Evolutionary conservation across 2,797 vertebrate species (phyloP).

Genomic region (Lutjanus campechanus): DNA sequence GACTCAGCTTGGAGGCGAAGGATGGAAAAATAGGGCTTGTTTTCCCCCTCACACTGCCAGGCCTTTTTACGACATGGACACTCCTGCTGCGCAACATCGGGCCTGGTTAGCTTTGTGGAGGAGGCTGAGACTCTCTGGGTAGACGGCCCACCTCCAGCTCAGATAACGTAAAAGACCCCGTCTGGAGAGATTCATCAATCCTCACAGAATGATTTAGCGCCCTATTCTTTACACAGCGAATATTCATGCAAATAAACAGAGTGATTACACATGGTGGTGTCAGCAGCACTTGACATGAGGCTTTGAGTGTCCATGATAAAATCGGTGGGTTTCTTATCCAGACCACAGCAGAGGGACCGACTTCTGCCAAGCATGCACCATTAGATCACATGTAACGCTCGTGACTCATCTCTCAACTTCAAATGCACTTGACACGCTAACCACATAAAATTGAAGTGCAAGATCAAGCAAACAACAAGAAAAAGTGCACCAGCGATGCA

Average conservation of each 20-base stretch:
- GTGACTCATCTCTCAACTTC: constrained; percentile 72
- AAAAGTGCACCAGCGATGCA: constrained; percentile 13
- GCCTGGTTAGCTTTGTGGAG: constrained; percentile 66
- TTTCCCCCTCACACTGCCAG: constrained; percentile 80
- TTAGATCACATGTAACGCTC: constrained; percentile 69
- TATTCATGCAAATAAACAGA: constrained; percentile 57
- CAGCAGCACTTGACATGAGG: constrained; percentile 52
- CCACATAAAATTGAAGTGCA: constrained; percentile 54
- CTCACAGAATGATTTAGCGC: constrained; percentile 43
- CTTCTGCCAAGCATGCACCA: constrained; percentile 72
- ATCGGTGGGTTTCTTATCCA: constrained; percentile 68
- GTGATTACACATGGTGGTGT: constrained; percentile 51
- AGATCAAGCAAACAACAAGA: constrained; percentile 35
- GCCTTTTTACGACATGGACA: constrained; percentile 73
- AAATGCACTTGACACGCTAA: constrained; percentile 75
- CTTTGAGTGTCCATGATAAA: constrained; percentile 71
- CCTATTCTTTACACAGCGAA: constrained; percentile 44
- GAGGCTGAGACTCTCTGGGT: constrained; percentile 36
- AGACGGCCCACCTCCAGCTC: constrained; percentile 45
- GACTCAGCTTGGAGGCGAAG: constrained; percentile 70
- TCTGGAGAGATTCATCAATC: constrained; percentile 47
- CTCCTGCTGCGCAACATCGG: constrained; percentile 72
- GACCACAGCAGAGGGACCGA: constrained; percentile 71
- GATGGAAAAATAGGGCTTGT: constrained; percentile 82
- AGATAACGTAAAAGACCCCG: constrained; percentile 43